Conservation (phyloP, 2,113 vertebrate species). For the Speoplatyrhinus poulsoni region DNA sequence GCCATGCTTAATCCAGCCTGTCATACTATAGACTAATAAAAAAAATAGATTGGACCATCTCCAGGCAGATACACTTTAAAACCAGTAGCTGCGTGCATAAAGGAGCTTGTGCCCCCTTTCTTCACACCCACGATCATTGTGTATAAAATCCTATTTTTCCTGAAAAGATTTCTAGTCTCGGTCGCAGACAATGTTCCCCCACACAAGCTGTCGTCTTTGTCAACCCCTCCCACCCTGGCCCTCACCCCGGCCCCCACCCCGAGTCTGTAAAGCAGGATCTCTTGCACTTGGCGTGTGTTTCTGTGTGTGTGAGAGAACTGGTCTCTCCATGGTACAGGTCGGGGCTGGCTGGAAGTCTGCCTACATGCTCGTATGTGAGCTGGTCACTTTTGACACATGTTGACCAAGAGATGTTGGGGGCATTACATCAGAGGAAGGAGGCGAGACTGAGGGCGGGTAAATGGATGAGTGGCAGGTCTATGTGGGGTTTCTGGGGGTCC, state of each 20-base stretch:
- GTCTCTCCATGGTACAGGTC: constrained; percentile 66
- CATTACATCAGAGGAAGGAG: background rate
- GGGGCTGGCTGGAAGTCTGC: constrained; percentile 55
- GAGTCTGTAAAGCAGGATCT: constrained; percentile 74
- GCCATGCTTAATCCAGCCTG: constrained; percentile 68
- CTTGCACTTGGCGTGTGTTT: constrained; percentile 57
- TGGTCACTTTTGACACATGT: constrained; percentile 70
- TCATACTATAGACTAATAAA: constrained; percentile 61
- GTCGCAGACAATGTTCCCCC: constrained; percentile 80
- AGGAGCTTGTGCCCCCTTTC: constrained; percentile 75
- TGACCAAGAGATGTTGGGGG: constrained; percentile 5
- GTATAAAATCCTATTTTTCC: constrained; percentile 79
- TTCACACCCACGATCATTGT: constrained; percentile 81
- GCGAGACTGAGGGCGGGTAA: constrained; percentile 49
- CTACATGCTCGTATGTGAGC: constrained; percentile 72
- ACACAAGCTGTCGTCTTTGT: constrained; percentile 80
- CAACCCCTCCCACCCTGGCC: constrained; percentile 43
- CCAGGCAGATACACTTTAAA: constrained; percentile 72
- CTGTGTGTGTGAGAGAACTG: constrained; percentile 10
- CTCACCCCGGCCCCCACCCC: constrained; percentile 8
- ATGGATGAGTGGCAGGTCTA: constrained; percentile 68
- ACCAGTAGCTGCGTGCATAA: constrained; percentile 70
- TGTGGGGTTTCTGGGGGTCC: constrained; percentile 52
- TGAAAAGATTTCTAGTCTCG: constrained; percentile 79
- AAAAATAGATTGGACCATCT: constrained; percentile 69